Percentiles rank a stretch among this genome's conserved stretches.
Conservation (phyloP, 2,113 vertebrate genomes). For the Chaetorhynchus papuensis region DNA sequence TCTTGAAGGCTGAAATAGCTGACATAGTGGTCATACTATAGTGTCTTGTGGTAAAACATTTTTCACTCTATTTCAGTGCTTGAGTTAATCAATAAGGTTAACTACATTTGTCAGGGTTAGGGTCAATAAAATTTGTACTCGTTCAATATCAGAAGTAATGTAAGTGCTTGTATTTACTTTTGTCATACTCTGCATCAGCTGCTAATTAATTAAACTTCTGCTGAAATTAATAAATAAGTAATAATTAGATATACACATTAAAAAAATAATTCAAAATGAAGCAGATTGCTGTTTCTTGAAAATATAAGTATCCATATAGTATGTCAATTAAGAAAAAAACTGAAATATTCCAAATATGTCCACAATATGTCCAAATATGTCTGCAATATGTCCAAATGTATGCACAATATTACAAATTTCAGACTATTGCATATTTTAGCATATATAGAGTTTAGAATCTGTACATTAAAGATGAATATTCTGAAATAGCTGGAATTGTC, state of each 20-base stretch:
- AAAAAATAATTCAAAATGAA: conserved; percentile 69
- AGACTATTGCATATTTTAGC: conserved; percentile 71
- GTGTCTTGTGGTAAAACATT: conserved; percentile 77
- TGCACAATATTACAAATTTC: conserved; percentile 75
- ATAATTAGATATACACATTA: conserved; percentile 73
- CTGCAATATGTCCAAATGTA: conserved; percentile 80
- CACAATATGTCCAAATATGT: conserved; percentile 81
- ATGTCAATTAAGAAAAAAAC: conserved; percentile 77
- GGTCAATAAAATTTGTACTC: conserved; percentile 70
- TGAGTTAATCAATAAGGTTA: conserved; percentile 76
- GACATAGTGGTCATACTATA: conserved; percentile 72
- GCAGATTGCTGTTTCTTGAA: conserved; percentile 74
- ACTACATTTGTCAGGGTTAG: conserved; percentile 64
- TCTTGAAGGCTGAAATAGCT: conserved; percentile 72
- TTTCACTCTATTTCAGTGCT: conserved; percentile 76
- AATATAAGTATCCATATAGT: conserved; percentile 75
- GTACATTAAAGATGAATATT: conserved; percentile 47
- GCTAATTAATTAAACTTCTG: conserved; percentile 75
- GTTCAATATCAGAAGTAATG: conserved; percentile 57
- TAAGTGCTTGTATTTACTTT: conserved; percentile 70
- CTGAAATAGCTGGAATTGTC: conserved; percentile 16
- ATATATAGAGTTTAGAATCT: conserved; percentile 57
- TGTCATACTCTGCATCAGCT: conserved; percentile 65
- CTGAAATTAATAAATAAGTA: conserved; percentile 75
- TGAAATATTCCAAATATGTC: conserved; percentile 79